A percentile compares a stretch with the other conserved stretches of the same genome.
These are phyloP conservation scores for Corythoichthys haematopterus DNA, from an alignment of 2,113 vertebrate genomes.

Conservation along the genomic window DNA sequence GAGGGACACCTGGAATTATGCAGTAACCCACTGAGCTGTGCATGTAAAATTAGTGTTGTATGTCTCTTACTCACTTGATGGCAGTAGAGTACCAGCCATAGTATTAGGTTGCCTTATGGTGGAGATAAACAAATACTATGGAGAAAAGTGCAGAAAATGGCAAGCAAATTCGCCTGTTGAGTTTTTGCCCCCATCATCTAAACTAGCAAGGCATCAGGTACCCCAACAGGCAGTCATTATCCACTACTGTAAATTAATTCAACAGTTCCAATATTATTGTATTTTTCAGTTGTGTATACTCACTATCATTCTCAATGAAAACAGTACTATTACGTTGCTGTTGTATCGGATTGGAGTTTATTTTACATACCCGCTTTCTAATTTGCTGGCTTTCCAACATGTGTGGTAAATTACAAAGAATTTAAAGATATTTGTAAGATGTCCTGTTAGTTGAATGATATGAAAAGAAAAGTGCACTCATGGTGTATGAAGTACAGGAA, in stretches of 20 bases:
- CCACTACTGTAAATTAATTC: not conserved
- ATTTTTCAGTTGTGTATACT: not conserved
- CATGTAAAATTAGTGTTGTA: not conserved
- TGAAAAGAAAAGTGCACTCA: slow-evolving; percentile 10
- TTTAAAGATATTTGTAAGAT: too few species aligned
- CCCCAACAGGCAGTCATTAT: not conserved
- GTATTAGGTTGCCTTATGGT: not conserved
- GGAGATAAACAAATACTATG: not conserved
- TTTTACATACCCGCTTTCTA: not conserved
- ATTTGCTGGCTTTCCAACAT: not conserved
- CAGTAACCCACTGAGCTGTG: not conserved
- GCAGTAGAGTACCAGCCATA: slow-evolving; percentile 46
- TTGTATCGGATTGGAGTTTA: not conserved
- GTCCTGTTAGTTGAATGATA: too few species aligned
- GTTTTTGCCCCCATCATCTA: not conserved
- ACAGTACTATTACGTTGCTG: not conserved
- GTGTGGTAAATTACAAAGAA: not conserved
- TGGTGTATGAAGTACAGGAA: not conserved
- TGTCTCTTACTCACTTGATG: slow-evolving; percentile 43
- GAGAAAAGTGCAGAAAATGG: not conserved
- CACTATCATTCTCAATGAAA: not conserved
- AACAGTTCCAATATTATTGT: not conserved
- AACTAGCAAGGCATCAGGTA: not conserved
- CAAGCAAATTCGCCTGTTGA: slow-evolving; percentile 18
- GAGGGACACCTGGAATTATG: not conserved